Evolutionary conservation across 2,888 invertebrate species (phyloP).

Genomic region (Blastobasis lacticolella): DNA sequence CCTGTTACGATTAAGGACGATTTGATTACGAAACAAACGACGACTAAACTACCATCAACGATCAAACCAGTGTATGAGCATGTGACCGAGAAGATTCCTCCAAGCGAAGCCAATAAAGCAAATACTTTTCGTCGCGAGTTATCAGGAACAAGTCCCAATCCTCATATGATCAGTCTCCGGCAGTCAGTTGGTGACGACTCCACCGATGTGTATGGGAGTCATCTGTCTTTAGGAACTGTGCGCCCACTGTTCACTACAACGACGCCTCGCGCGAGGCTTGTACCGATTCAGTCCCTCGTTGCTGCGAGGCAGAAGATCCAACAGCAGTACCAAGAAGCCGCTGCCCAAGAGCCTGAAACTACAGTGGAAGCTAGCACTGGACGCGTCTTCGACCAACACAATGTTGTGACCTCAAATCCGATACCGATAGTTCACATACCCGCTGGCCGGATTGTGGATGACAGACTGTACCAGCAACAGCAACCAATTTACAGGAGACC

Average conservation of each 20-base stretch:
- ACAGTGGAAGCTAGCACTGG: slow-evolving; percentile 71
- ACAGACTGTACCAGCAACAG: slow-evolving; percentile 54
- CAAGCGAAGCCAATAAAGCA: slow-evolving; percentile 54
- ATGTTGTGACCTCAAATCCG: slow-evolving; percentile 66
- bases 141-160: slow-evolving; percentile 69
- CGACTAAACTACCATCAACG: slow-evolving; percentile 48
- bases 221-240: slow-evolving; percentile 76
- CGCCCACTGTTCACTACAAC: slow-evolving; percentile 81
- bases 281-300: slow-evolving; percentile 68
- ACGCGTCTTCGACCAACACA: slow-evolving; percentile 61
- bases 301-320: slow-evolving; percentile 64
- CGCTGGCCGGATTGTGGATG: slow-evolving; percentile 47
- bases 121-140: slow-evolving; percentile 78
- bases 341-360: slow-evolving; percentile 54
- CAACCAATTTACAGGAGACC: slow-evolving; percentile 55
- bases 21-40: slow-evolving; percentile 55
- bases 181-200: slow-evolving; percentile 79
- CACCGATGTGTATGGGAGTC: slow-evolving; percentile 80
- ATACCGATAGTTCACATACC: slow-evolving; percentile 73
- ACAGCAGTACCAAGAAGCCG: slow-evolving; percentile 54
- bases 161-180: slow-evolving; percentile 72
- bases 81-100: slow-evolving; percentile 53
- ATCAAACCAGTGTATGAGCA: slow-evolving; percentile 73
- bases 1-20: slow-evolving; percentile 44
- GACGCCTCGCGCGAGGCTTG: slow-evolving; percentile 68